Base-by-base conservation (phyloP, 2,113 vertebrate species). In the Morone chrysops region DNA sequence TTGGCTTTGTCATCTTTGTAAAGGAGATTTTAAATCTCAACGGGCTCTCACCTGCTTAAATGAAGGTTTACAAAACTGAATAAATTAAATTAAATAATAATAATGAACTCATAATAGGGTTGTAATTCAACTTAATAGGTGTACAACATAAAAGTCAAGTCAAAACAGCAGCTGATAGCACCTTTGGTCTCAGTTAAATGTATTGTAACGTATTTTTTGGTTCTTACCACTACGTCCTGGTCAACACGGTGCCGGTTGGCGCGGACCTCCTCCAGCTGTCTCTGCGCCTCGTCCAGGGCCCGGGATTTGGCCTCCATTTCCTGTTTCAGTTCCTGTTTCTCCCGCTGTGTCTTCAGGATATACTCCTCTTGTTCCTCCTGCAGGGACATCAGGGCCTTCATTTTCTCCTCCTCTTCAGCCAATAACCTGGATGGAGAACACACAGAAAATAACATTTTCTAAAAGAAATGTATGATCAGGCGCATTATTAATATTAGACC, bases 351-450 rank as follows among this genome's bases (percentile, higher is more conserved):
- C 82, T 92, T 96, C 80, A 96, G 94, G 41, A 99, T 98, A 78
- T 97, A 97, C 82, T 98, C 96, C 86, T 98, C 97, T 85, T 99
- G 98, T 60, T 98, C 97, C 84, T 99, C 97, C 90, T 97, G 97
- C 90, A 99, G 94, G 75, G 87, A 54, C 96, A 99, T 96, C 85
- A 99, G 76, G 68, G 96, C 90, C 93, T 96, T 97, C 92, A 99
- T 94, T 70, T 97, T 98, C 86, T 98, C 97, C 91, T 99, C 98
- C 77, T 99, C 98, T 84, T 99, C 97, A 12, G 95, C 92, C 87
- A 99, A 90, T 61, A 99, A 93, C 82, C 98, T 99, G 85, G 9
- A 75, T 14, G 50, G 4, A 69, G 4, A 78, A 65, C 57, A 70
- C 31, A 54, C 69, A 53, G 5, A 70, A 31, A 31, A 31, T 2